phyloP scores from a whole-genome alignment of 2,888 invertebrate genomes.

The Drosophila imparisetae region DNA sequence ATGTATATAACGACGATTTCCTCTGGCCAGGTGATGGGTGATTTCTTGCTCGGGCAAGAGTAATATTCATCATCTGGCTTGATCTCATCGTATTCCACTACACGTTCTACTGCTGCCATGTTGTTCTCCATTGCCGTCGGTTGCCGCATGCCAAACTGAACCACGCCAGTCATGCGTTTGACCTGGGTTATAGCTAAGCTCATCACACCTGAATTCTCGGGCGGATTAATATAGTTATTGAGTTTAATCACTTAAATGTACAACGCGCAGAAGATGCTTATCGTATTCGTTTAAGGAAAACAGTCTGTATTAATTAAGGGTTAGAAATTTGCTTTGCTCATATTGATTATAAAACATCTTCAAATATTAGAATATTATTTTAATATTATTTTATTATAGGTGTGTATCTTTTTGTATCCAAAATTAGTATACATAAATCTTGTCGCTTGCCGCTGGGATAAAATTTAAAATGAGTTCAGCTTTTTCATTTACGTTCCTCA shows the following conservation, averaged over 20 bases:
- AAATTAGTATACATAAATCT: neutral
- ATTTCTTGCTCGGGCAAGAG: slow-evolving; percentile 87
- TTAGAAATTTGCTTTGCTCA: neutral
- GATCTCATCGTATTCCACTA: slow-evolving; percentile 87
- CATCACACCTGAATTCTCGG: slow-evolving; percentile 89
- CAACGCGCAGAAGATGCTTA: slow-evolving; percentile 88
- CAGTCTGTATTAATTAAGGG: neutral
- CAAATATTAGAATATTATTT: neutral
- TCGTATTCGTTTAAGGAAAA: neutral
- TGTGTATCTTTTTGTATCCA: neutral
- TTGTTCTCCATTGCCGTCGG: slow-evolving; percentile 94
- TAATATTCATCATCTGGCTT: slow-evolving; percentile 86
- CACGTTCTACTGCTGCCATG: slow-evolving; percentile 95
- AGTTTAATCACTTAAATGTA: slow-evolving; percentile 94
- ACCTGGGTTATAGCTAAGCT: slow-evolving; percentile 93
- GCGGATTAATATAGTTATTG: slow-evolving; percentile 90
- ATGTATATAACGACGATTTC: no score
- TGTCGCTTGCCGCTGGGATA: neutral
- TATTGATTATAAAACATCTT: no score
- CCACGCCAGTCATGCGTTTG: slow-evolving; percentile 89
- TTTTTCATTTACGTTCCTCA: slow-evolving; percentile 45
- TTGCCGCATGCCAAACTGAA: slow-evolving; percentile 94
- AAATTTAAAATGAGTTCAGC: neutral
- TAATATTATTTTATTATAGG: no score
- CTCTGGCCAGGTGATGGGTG: slow-evolving; percentile 91